Evolutionary conservation across 2,113 vertebrate genomes (phyloP).

Genomic region (Prinia subflava): DNA sequence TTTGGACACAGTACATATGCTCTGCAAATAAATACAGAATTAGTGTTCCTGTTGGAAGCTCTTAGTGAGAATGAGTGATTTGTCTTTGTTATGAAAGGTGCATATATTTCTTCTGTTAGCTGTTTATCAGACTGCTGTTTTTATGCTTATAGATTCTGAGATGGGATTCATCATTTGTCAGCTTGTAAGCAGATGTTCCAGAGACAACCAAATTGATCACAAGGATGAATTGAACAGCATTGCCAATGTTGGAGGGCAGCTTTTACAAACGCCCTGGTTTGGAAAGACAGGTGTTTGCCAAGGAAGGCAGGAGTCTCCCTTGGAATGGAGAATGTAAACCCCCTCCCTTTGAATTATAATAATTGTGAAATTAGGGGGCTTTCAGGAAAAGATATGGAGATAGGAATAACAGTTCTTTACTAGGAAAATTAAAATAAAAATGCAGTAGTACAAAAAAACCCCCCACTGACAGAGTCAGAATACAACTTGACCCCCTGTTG

Average conservation of each 20-base stretch:
- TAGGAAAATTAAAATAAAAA: neutral
- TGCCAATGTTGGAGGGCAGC: neutral
- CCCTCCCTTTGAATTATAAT: neutral
- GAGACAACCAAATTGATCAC: slow-evolving; percentile 61
- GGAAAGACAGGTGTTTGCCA: neutral
- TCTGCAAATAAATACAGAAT: slow-evolving; percentile 71
- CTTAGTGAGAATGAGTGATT: slow-evolving; percentile 73
- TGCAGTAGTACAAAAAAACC: neutral
- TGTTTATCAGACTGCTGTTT: slow-evolving; percentile 69
- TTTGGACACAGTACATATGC: slow-evolving; percentile 71
- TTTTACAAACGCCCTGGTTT: slow-evolving; percentile 2
- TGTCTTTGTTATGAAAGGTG: slow-evolving; percentile 74
- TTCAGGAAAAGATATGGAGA: neutral
- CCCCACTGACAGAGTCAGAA: neutral
- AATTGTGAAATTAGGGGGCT: neutral
- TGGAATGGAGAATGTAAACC: neutral
- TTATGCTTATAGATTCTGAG: slow-evolving; percentile 69
- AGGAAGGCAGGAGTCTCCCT: neutral
- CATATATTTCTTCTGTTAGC: slow-evolving; percentile 64
- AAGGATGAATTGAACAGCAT: slow-evolving; percentile 34
- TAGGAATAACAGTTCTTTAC: neutral
- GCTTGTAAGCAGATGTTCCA: slow-evolving; percentile 63
- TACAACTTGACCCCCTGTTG: neutral
- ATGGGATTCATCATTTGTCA: slow-evolving; percentile 68
- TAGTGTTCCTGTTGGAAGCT: slow-evolving; percentile 71